phyloP scores from a whole-genome alignment of 2,888 invertebrate species.

The Neoaliturus tenellus region DNA sequence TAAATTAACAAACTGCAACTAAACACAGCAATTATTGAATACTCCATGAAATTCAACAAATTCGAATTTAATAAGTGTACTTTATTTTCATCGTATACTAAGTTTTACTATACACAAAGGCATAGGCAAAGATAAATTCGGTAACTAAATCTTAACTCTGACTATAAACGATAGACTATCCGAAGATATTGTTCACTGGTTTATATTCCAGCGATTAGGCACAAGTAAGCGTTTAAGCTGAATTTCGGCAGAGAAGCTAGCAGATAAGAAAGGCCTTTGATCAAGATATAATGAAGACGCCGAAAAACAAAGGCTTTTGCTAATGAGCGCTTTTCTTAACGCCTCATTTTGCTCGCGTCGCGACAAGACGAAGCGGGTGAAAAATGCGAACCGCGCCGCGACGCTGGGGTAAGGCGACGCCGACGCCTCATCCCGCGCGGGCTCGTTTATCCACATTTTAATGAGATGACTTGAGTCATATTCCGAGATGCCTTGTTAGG shows the following conservation, averaged over 20 bases:
- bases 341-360: constrained; percentile 17
- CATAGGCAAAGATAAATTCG: no score
- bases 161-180: background rate
- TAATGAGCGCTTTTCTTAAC: constrained; percentile 51
- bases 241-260: background rate
- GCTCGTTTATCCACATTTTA: constrained; percentile 37
- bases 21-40: no score
- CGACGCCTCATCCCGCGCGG: background rate
- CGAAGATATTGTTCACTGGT: background rate
- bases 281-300: constrained; percentile 49
- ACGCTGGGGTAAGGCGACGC: constrained; percentile 16
- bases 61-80: no score
- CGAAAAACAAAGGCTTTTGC: constrained; percentile 44
- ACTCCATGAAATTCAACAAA: no score
- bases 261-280: constrained; percentile 48
- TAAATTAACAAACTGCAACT: no score
- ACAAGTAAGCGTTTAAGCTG: background rate
- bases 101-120: no score
- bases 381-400: constrained; percentile 36
- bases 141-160: no score
- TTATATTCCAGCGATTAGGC: background rate
- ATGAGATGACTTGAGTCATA: constrained; percentile 31
- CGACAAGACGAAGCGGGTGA: background rate
- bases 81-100: no score
- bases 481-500: background rate